Percentiles rank a stretch among this genome's conserved stretches.
Evolutionary conservation across 2,888 invertebrate genomes (phyloP).

Genomic region (Drosophila subquinaria): DNA sequence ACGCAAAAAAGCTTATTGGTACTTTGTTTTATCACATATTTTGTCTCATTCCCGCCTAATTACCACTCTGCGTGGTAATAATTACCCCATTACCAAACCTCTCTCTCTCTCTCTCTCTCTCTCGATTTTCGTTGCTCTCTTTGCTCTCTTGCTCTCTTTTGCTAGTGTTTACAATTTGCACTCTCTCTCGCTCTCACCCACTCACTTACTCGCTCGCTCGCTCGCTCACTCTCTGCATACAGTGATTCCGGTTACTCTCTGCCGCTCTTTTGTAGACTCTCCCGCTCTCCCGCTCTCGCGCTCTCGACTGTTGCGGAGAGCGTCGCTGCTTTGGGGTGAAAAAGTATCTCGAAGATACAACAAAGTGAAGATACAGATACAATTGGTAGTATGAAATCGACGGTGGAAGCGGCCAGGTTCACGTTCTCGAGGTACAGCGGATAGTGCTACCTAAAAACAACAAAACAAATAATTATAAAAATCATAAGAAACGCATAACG

Average conservation of each 20-base stretch:
- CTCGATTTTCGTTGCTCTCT: slow-evolving; percentile 12
- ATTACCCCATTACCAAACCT: slow-evolving; percentile 73
- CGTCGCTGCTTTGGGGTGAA: slow-evolving; percentile 44
- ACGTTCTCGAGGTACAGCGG: slow-evolving; percentile 62
- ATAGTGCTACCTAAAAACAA: slow-evolving; percentile 25
- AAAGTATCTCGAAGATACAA: slow-evolving; percentile 46
- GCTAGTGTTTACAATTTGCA: slow-evolving; percentile 2
- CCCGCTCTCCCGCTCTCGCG: background rate
- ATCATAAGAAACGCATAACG: background rate
- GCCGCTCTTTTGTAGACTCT: background rate
- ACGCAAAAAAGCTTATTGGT: slow-evolving; percentile 50
- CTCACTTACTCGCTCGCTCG: background rate
- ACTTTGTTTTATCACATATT: slow-evolving; percentile 72
- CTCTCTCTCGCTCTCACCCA: slow-evolving; percentile 5
- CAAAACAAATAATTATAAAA: background rate
- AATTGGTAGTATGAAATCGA: slow-evolving; percentile 67
- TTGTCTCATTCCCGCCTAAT: slow-evolving; percentile 70
- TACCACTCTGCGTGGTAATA: slow-evolving; percentile 80
- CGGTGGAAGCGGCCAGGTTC: slow-evolving; percentile 66
- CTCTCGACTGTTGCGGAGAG: slow-evolving; percentile 6
- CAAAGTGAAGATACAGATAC: slow-evolving; percentile 42
- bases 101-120: slow-evolving; percentile 10
- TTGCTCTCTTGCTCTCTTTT: slow-evolving; percentile 14
- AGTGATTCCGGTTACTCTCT: slow-evolving; percentile 46
- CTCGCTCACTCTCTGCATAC: slow-evolving; percentile 6